Base-by-base conservation (phyloP, 2,797 vertebrate genomes). In the Chiroxiphia lanceolata region DNA sequence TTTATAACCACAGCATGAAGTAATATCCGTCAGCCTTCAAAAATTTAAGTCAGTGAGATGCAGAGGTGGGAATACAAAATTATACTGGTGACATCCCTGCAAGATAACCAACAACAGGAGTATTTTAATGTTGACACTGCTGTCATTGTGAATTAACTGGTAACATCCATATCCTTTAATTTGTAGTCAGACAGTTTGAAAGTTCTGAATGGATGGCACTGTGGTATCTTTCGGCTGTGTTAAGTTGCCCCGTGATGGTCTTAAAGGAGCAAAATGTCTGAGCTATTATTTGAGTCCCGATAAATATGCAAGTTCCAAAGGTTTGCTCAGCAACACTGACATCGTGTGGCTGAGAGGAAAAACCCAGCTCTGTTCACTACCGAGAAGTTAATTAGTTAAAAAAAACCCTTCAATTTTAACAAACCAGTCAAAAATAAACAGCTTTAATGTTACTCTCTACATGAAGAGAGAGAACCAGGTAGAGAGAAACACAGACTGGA, bases 321-420 rank as follows among this genome's bases (percentile, higher is more conserved):
- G 81, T 70, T n/a, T 38, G 5, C 80, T 64, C 57, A 16, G 47
- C 95, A 87, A 75, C 76, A 93, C 85, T 92, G 97, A 94, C 97
- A 95, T 91, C 97, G 83, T 88, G 94, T 96, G 97, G 94, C 45
- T 87, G 26, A 34, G 21, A 11, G 3, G 38, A 65, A 87, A 89
- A 93, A 25, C 88, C 87, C 48, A 36, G 23, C 20, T 36, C 77
- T 29, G 29, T 47, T 48, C 42, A 9, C 2, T 4, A 5, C 14
- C 1, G 9, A 38, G 21, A 26, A 27, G 29, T 34, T n/a, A 53
- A 45, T 1, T 2, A 10, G 22, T 31, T 26, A 20, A 70, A 54
- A 48, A 25, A 77, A 11, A 18, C 2, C 1, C 22, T 5, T 5
- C 25, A 9, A 2, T 63, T 59, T 69, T 31, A 60, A 57, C 25